phyloP scores from a whole-genome alignment of 2,888 invertebrate genomes.

The Perdita meconis region DNA sequence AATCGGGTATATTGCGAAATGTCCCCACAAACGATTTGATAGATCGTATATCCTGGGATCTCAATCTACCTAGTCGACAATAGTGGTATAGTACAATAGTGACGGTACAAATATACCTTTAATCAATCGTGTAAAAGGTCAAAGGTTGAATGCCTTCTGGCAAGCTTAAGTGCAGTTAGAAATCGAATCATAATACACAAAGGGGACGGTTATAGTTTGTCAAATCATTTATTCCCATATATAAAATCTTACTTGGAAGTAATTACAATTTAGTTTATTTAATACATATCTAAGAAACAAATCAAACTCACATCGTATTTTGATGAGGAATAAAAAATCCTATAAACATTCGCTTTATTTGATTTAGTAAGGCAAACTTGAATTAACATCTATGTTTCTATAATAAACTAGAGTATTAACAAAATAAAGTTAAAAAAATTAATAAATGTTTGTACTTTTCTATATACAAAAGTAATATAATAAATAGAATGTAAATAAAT shows the following conservation, averaged over 20 bases:
- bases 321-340: no score
- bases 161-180: slow-evolving; percentile 49
- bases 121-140: slow-evolving; percentile 74
- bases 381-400: no score
- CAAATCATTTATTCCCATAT: slow-evolving; percentile 40
- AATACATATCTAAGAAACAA: background rate
- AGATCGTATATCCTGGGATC: slow-evolving; percentile 54
- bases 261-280: background rate
- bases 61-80: slow-evolving; percentile 61
- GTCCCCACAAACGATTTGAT: slow-evolving; percentile 57
- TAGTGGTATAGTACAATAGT: slow-evolving; percentile 69
- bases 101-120: slow-evolving; percentile 74
- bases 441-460: no score
- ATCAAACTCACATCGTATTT: no score
- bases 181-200: slow-evolving; percentile 41
- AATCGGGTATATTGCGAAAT: slow-evolving; percentile 57
- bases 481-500: no score
- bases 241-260: background rate
- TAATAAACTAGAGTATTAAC: no score
- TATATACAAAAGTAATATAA: no score
- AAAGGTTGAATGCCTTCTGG: slow-evolving; percentile 68
- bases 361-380: no score
- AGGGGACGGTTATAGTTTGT: slow-evolving; percentile 56
- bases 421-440: no score
- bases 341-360: no score